These are phyloP conservation scores for Laticauda laticaudata DNA, from an alignment of 2,113 vertebrate species.

Conservation along the genomic window DNA sequence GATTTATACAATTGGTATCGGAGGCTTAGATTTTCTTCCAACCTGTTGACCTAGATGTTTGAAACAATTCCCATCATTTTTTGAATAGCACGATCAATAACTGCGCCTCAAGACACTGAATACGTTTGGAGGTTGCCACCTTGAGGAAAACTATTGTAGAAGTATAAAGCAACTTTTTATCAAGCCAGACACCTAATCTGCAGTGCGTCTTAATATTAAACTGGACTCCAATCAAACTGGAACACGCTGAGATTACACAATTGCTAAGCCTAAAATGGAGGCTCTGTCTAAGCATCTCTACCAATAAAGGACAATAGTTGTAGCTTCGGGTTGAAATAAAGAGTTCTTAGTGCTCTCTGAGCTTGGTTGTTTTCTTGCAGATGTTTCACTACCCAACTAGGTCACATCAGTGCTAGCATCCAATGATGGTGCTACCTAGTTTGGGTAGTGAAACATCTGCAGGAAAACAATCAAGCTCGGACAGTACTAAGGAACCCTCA, in stretches of 20 bases:
- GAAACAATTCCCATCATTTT: no score
- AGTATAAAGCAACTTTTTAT: not conserved
- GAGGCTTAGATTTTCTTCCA: no score
- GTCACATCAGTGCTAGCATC: not conserved
- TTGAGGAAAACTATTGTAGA: not conserved
- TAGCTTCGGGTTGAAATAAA: not conserved
- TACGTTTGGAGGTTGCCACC: not conserved
- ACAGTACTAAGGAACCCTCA: not conserved
- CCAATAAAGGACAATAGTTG: not conserved
- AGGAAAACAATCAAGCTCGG: not conserved
- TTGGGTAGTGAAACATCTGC: not conserved
- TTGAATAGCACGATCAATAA: no score
- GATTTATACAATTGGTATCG: no score
- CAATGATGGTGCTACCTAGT: not conserved
- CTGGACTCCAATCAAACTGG: not conserved
- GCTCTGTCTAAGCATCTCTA: not conserved
- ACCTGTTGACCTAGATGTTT: no score
- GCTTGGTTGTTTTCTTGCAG: not conserved
- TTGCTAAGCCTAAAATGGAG: no score
- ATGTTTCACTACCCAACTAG: not conserved
- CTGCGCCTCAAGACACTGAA: not conserved
- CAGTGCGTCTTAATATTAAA: not conserved
- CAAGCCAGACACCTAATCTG: not conserved
- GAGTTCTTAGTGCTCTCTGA: not conserved
- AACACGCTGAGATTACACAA: no score